Evolutionary conservation across 2,797 vertebrate species (phyloP).

Genomic region (Gallinago solitaria): DNA sequence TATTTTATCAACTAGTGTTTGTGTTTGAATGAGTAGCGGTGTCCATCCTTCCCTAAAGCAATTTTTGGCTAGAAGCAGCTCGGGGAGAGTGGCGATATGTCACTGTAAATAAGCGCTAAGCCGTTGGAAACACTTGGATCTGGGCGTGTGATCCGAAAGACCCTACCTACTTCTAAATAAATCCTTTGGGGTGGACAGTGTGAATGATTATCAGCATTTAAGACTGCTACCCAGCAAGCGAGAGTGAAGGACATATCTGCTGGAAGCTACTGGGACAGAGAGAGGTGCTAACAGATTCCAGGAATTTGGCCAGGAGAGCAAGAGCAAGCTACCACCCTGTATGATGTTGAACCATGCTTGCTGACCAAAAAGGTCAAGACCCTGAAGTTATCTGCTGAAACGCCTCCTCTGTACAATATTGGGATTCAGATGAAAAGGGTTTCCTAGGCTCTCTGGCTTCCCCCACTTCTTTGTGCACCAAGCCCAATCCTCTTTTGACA

Average conservation of each 20-base stretch:
- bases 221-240: not conserved
- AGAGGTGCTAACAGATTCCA: not conserved
- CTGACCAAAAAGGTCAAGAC: not conserved
- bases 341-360: not conserved
- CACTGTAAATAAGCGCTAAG: not conserved
- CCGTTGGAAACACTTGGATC: not conserved
- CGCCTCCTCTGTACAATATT: not conserved
- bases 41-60: not conserved
- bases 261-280: not conserved
- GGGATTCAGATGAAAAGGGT: not conserved
- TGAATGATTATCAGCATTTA: not conserved
- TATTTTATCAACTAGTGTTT: not conserved
- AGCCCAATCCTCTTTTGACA: not conserved
- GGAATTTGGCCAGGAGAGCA: not conserved
- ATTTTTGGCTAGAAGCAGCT: not conserved
- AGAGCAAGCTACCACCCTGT: not conserved
- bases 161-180: not conserved
- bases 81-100: not conserved
- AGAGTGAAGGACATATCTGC: not conserved
- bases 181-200: not conserved
- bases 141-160: not conserved
- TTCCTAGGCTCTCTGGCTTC: not conserved
- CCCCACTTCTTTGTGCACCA: accelerated
- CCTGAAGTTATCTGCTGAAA: not conserved
- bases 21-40: not conserved